phyloP scores from a whole-genome alignment of 1,140 invertebrate species.

The Drosophila melanica region DNA sequence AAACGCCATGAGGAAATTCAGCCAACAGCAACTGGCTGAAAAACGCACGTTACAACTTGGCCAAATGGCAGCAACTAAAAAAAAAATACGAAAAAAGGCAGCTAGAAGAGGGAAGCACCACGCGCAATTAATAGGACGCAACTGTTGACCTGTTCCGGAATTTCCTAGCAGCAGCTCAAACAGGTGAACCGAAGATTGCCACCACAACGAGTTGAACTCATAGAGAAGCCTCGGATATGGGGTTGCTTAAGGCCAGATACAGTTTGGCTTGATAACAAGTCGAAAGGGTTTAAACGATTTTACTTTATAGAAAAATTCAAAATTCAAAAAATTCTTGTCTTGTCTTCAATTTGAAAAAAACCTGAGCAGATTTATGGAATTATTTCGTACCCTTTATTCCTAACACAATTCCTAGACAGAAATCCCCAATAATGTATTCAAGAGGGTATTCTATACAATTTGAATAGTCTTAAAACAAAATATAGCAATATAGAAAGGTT shows the following conservation, averaged over 20 bases:
- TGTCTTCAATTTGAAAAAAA: no score
- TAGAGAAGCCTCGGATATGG: conserved; percentile 1
- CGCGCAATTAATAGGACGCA: conserved; percentile 56
- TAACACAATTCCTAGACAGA: no score
- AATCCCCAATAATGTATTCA: no score
- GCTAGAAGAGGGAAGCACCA: conserved; percentile 57
- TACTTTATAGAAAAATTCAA: no score
- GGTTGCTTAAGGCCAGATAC: neutral
- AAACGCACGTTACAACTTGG: conserved; percentile 45
- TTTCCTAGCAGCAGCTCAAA: neutral
- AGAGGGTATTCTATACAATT: no score
- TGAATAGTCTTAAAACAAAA: no score
- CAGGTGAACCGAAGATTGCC: conserved; percentile 3
- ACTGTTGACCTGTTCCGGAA: conserved; percentile 20
- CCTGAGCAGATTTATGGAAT: no score
- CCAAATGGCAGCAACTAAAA: conserved; percentile 39
- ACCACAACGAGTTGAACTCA: neutral
- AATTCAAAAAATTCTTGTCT: no score
- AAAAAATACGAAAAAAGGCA: conserved; percentile 28
- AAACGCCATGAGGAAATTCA: conserved; percentile 70
- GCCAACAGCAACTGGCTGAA: conserved; percentile 34
- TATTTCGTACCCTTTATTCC: no score
- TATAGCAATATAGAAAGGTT: no score
- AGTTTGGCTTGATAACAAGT: neutral
- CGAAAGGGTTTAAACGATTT: no score